Evolutionary conservation across 2,113 vertebrate genomes (phyloP), one percentile per base, ranked within the genome.

Genomic region (Esox niger): DNA sequence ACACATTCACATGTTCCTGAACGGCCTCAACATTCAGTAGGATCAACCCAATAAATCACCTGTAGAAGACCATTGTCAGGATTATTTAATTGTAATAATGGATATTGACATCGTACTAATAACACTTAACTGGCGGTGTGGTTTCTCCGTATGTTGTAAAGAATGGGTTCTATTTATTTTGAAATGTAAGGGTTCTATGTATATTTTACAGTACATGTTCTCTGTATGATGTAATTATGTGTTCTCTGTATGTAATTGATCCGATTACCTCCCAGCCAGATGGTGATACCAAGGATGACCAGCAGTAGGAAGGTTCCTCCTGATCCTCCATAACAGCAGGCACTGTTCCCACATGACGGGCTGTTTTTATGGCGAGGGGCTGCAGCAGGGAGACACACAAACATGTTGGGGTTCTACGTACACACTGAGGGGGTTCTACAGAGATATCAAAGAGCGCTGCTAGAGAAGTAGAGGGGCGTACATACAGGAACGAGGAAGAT

Each of bases 241-340:
- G 35, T 43, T 43, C 35, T 43, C 35, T 43, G 13, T 43, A 43
- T 13, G 35, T 43, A 13, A 43, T 43, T 64, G 13, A 6, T 26
- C 27, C 43, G 29, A 69, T 67, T 29, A 84, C 79, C 59, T 76
- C 82, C 82, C 4, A 82, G 27, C 75, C 77, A 79, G 25, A 84
- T 25, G 15, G 68, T 64, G 15, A 84, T 29, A 25, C 55, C 65
- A 32, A 82, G 11, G n/a, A 84, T 1, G 6, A 58, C 8, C 0
- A 79, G 17, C 1, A 75, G 29, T 30, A 76, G 0, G 1, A 26
- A 6, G 26, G 52, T 57, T 1, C 43, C 67, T 47, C 64, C 70
- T 6, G 62, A 63, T 23, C 75, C 31, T 30, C 73, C 64, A 30
- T 52, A 79, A 62, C 62, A 62, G 21, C 61, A 11, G 9, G 35